phyloP scores from a whole-genome alignment of 2,797 vertebrate species.

The Myripristis jacobus region DNA sequence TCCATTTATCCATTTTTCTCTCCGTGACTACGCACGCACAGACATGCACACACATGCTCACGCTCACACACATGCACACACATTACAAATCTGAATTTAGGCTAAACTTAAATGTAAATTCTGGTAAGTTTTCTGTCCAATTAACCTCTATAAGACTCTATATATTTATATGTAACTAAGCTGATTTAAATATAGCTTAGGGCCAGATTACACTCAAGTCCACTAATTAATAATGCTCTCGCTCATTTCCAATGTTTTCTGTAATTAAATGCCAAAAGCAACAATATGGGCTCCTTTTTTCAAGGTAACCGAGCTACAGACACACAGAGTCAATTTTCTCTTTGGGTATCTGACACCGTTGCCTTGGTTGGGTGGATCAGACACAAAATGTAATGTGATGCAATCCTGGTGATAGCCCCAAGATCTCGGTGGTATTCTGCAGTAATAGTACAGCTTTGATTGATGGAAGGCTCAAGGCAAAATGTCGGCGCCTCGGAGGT shows the following conservation, averaged over 20 bases:
- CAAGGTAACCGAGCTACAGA: constrained; percentile 26
- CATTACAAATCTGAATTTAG: too few species aligned
- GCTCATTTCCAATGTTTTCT: constrained; percentile 26
- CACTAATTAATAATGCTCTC: not conserved
- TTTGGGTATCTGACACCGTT: constrained; percentile 39
- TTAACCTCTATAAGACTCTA: not conserved
- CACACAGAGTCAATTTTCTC: not conserved
- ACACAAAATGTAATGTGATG: constrained; percentile 64
- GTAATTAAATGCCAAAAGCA: constrained; percentile 50
- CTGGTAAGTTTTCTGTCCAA: not conserved
- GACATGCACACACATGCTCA: too few species aligned
- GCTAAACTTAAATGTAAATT: not conserved
- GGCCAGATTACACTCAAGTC: constrained; percentile 26
- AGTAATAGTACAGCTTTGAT: constrained; percentile 66
- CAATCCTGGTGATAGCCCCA: constrained; percentile 59
- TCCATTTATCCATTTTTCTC: too few species aligned
- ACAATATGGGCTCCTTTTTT: constrained; percentile 42
- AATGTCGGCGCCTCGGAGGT: constrained; percentile 66
- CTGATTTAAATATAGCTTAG: constrained; percentile 24
- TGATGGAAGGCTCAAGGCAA: constrained; percentile 71
- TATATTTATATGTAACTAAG: too few species aligned
- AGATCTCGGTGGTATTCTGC: constrained; percentile 60
- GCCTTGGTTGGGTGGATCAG: constrained; percentile 49
- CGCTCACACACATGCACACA: not conserved
- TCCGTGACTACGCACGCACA: too few species aligned